Evolutionary conservation across 2,797 vertebrate genomes (phyloP).

Genomic region (Bovichtus variegatus): DNA sequence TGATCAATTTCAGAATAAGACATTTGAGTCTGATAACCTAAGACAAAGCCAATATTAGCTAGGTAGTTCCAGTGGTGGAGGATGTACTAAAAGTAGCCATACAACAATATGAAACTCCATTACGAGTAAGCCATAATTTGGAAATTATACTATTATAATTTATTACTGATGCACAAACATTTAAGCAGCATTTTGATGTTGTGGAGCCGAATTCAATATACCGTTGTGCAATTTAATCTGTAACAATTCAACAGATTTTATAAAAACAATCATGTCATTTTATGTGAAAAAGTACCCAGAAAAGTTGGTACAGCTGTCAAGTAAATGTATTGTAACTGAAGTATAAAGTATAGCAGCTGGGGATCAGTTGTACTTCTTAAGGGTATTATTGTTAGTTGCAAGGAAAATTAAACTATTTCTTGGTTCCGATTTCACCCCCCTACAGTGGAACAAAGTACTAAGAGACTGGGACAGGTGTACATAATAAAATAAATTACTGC

Average conservation of each 20-base stretch:
- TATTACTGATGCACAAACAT: too few relatives aligned
- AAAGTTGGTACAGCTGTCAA: not conserved
- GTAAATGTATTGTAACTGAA: not conserved
- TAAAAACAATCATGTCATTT: not conserved
- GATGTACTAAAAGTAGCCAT: too few relatives aligned
- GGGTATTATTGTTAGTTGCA: not conserved
- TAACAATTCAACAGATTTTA: not conserved
- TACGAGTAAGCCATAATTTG: too few relatives aligned
- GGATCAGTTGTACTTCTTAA: too few relatives aligned
- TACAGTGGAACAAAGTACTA: not conserved
- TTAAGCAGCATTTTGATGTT: too few relatives aligned
- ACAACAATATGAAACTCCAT: too few relatives aligned
- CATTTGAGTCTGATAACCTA: not conserved
- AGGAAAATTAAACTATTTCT: not conserved
- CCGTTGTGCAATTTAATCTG: not conserved
- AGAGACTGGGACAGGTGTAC: not conserved
- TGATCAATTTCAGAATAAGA: not conserved
- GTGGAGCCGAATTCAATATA: too few relatives aligned
- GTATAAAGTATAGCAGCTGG: not conserved
- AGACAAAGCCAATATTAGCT: not conserved
- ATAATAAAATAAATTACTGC: not conserved
- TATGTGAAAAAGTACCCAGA: not conserved
- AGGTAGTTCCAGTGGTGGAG: not conserved
- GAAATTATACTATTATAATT: too few relatives aligned
- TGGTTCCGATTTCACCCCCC: not conserved